Base-by-base conservation (phyloP, 2,888 invertebrate genomes). In the Sthenelais limicola region DNA sequence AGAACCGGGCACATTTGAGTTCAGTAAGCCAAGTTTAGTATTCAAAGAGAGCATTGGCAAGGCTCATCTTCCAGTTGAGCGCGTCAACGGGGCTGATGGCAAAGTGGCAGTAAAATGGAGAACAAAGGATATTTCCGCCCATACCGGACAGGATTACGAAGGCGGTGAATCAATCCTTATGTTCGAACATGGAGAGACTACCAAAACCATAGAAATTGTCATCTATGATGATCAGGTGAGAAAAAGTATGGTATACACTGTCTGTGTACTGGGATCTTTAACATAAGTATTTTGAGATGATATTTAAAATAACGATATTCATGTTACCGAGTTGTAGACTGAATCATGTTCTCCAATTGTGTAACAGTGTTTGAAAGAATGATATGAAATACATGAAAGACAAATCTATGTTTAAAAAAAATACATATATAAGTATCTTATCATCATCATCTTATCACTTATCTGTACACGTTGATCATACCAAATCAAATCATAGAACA, bases 1-100 rank as follows among this genome's bases (percentile, higher is more conserved):
- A 91, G 91, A 91, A 77, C 91, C 91, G 35, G 91, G 91, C 33
- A 86, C 88, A 9, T 80, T 91, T 66, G 88, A 89, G 76, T 91
- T 91, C 82, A 86, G 89, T 68, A 90, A 90, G 78, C 87, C 91
- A 56, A 90, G 90, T 77, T 83, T 90, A 68, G 82, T 91, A 30
- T 90, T 91, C 9, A 90, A 90, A 80, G 91, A 91, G 82, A 90
- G 90, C 74, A 88, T 88, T 28, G 90, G 89, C 0, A 84, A 82
- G 30, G 90, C 89, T 1, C 82, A 84, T 52, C 82, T 91, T 68
- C 88, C 89, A 28, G 88, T 91, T 0, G 82, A 85, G 24, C 82
- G 91, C 51, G 83, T 86, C 18, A 88, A 90, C 77, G 91, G 91
- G 4, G 89, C 90, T 0, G 91, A 91, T 74, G 91, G 91, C 0